Conservation (phyloP, 2,113 vertebrate genomes). For the Hippocampus comes region DNA sequence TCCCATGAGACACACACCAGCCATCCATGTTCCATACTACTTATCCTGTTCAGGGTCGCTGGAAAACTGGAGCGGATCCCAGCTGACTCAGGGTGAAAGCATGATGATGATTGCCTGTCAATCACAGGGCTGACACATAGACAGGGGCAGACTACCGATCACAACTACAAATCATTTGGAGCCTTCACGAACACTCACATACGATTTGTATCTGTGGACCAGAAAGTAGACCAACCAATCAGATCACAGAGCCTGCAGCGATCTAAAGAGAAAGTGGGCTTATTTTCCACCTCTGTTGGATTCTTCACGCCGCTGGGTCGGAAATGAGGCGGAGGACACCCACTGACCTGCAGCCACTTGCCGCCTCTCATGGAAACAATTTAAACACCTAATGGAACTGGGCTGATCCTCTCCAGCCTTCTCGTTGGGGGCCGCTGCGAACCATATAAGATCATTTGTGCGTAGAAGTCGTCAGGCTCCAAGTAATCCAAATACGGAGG, state of each 20-base stretch:
- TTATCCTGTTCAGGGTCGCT: not conserved
- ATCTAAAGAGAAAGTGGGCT: not conserved
- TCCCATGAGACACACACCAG: not conserved
- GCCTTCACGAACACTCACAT: not conserved
- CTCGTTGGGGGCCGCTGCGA: conserved; percentile 27
- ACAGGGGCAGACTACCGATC: not conserved
- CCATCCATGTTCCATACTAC: not conserved
- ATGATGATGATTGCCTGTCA: not conserved
- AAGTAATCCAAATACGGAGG: too few relatives aligned
- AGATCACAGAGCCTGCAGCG: not conserved
- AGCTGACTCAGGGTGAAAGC: not conserved
- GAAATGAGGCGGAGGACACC: conserved; percentile 53
- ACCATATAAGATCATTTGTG: conserved; percentile 18
- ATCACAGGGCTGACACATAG: not conserved
- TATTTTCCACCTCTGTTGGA: not conserved
- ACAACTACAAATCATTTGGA: not conserved
- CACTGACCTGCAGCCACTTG: not conserved
- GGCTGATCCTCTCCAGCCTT: conserved; percentile 39
- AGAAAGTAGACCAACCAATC: not conserved
- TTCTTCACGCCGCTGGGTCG: conserved; percentile 49
- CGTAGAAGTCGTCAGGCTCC: not conserved
- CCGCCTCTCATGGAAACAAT: conserved; percentile 48
- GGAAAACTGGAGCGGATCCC: not conserved
- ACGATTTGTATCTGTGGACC: too few relatives aligned
- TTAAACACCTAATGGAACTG: conserved; percentile 60